phyloP scores from a whole-genome alignment of 2,113 vertebrate genomes.

The Recurvirostra avosetta region DNA sequence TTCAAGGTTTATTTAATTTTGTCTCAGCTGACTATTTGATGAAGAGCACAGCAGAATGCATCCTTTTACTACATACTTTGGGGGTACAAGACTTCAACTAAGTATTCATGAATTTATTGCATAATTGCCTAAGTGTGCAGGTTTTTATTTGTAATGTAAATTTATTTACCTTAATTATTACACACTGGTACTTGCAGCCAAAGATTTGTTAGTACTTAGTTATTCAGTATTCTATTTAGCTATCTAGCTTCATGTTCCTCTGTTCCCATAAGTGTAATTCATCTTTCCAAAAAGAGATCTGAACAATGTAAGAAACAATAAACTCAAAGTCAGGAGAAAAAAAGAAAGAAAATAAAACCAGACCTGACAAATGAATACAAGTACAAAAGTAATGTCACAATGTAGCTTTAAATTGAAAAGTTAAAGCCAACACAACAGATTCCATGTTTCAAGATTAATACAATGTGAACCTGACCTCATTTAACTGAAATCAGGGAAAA shows the following conservation, averaged over 20 bases:
- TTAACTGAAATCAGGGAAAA: not conserved
- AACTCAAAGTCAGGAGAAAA: not conserved
- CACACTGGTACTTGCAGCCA: not conserved
- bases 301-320: conserved; percentile 24
- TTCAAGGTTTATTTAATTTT: not conserved
- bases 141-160: not conserved
- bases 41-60: not conserved
- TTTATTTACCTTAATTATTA: not conserved
- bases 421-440: conserved; percentile 15
- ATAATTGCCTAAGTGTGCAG: not conserved
- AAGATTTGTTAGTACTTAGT: not conserved
- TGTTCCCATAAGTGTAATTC: not conserved
- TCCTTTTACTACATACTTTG: not conserved
- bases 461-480: not conserved
- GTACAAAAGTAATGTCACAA: not conserved
- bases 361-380: conserved; percentile 27
- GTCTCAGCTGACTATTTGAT: not conserved
- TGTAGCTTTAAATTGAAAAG: not conserved
- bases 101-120: not conserved
- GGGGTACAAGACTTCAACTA: not conserved
- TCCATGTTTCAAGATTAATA: conserved; percentile 13
- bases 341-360: not conserved
- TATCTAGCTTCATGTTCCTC: not conserved
- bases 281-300: not conserved
- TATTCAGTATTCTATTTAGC: not conserved